Evolutionary conservation across 2,888 invertebrate genomes (phyloP), one percentile per base, ranked within the genome.

Genomic region (Osmoderma eremita): DNA sequence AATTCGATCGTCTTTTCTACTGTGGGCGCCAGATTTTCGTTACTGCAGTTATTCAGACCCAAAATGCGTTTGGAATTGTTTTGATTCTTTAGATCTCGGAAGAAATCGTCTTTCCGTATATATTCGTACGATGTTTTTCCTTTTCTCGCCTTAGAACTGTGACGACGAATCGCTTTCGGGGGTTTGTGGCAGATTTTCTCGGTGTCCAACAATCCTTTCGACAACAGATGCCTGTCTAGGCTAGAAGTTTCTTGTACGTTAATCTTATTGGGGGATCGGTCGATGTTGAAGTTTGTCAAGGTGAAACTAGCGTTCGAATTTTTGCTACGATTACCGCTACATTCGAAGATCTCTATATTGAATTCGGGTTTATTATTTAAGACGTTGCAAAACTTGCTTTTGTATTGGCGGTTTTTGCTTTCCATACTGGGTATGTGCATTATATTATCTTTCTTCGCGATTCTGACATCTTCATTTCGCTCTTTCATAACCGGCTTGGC

Each of bases 111-210:
- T 66, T 82, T 82, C 58, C 76, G 77, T n/a, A 82, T 77, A 65
- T 82, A 82, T 64, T 82, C 82, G 69, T 82, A 82, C 0, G 78
- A 77, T 0, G 79, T 81, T 69, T 79, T 79, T 3, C 76, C 75
- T 68, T 79, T 80, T 51, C 78, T 72, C 2, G 73, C 76, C 72
- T 80, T 82, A 17, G 90, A 90, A 2, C 89, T 89, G 6, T 90
- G 89, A 42, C 90, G 83, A 61, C 90, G 86, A 0, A 88, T 86
- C 0, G 90, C 90, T 78, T 91, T 90, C 0, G 91, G 91, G 0
- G 91, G 91, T 75, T 91, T 91, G 73, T 91, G 91, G 0, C 88
- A 88, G 0, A 91, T 88, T 75, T 80, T 81, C 64, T 81, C 80
- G 38, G 75, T 73, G 1, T 77, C 76, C 20, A 79, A 70, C 74